phyloP scores from a whole-genome alignment of 1,140 invertebrate genomes.

The Caerostris darwini region DNA sequence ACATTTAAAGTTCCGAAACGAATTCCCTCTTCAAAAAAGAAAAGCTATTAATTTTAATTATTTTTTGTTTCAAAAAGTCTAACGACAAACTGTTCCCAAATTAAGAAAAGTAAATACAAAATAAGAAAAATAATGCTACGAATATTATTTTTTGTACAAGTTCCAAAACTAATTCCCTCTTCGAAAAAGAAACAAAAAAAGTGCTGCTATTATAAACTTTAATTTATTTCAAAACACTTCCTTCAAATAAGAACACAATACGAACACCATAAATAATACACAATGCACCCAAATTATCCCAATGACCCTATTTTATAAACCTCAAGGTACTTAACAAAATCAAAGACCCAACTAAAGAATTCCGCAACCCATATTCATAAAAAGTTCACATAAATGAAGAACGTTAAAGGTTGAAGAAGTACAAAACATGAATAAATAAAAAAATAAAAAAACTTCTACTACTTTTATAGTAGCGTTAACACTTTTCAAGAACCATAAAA shows the following conservation, averaged over 20 bases:
- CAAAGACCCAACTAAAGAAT: not conserved
- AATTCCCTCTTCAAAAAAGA: too few species aligned
- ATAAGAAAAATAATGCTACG: too few species aligned
- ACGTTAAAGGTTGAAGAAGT: not conserved
- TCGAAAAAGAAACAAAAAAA: too few species aligned
- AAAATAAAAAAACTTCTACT: not conserved
- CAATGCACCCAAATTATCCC: not conserved
- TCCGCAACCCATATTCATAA: not conserved
- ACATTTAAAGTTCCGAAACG: too few species aligned
- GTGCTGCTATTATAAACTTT: too few species aligned
- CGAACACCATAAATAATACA: not conserved
- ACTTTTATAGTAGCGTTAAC: not conserved
- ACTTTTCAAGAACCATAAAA: conserved; percentile 21
- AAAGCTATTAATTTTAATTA: too few species aligned
- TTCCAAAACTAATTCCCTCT: too few species aligned
- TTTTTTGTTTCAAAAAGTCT: too few species aligned
- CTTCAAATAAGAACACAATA: not conserved
- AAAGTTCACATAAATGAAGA: not conserved
- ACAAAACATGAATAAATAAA: not conserved
- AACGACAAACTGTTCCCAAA: too few species aligned
- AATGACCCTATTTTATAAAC: not conserved
- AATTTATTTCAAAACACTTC: too few species aligned
- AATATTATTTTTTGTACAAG: too few species aligned
- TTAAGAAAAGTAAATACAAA: too few species aligned
- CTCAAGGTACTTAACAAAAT: not conserved